A percentile compares a stretch with the other conserved stretches of the same genome.
These are phyloP conservation scores for Ceryle rudis DNA, from an alignment of 2,797 vertebrate genomes.

Conservation along the genomic window DNA sequence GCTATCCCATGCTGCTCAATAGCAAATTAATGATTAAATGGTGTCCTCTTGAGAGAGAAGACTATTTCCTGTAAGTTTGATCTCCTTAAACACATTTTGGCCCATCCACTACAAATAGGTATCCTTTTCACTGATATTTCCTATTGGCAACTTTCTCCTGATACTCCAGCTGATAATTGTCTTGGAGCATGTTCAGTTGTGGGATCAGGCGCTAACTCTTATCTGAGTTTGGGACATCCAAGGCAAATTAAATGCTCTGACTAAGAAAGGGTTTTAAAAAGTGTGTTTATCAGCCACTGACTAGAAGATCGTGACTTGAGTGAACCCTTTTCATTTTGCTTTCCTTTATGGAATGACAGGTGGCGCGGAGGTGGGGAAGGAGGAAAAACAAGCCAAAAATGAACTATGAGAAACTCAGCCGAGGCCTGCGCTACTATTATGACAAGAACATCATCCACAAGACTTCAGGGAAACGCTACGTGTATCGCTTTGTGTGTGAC, in stretches of 20 bases:
- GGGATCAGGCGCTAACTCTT: not conserved
- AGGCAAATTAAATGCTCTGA: not conserved
- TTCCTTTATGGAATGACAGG: constrained; percentile 66
- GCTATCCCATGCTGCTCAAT: not conserved
- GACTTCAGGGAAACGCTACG: constrained; percentile 89
- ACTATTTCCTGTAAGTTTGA: not conserved
- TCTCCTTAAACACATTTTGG: not conserved
- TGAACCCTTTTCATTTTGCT: not conserved
- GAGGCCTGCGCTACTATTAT: constrained; percentile 89
- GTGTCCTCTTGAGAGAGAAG: not conserved
- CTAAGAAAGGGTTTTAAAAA: not conserved
- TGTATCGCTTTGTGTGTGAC: constrained; percentile 91
- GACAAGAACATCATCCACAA: constrained; percentile 95
- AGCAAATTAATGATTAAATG: not conserved
- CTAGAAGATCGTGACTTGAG: rapidly evolving
- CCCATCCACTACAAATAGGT: not conserved
- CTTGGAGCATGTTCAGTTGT: rapidly evolving
- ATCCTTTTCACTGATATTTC: not conserved
- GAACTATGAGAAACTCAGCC: constrained; percentile 92
- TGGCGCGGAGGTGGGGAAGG: constrained; percentile 89
- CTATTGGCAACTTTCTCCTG: not conserved
- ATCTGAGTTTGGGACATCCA: not conserved
- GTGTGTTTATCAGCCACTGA: not conserved
- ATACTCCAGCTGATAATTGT: not conserved
- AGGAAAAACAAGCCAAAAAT: constrained; percentile 93